Evolutionary conservation across 2,797 vertebrate species (phyloP), one percentile per base, ranked within the genome.

Genomic region (Alauda arvensis): DNA sequence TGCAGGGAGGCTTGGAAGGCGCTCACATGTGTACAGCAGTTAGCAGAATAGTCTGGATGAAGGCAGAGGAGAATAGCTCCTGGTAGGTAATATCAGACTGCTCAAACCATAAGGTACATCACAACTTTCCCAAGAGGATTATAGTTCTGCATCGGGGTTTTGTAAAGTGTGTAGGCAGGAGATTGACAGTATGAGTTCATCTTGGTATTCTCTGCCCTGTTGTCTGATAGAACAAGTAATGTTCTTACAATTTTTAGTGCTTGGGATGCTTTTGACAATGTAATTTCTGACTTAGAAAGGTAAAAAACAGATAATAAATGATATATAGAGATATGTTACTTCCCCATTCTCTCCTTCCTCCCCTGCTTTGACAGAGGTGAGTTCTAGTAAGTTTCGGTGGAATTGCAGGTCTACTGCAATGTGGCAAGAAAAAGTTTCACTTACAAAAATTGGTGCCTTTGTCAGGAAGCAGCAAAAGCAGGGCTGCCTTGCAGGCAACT

Each of bases 281-380:
- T 97, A 94, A 96, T 90, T 93, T 93, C 91, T 90, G 87, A 77
- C 92, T 93, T 95, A 67, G 77, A 95, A 95, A 92, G 26, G 14
- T 39, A 82, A 96, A 95, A 97, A 81, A 48, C 92, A 97, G 91
- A 95, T 98, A 96, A 97, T 96, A 98, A 68, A 18, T 43, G 15
- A 26, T 49, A 16, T 71, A 6, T 34, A 34, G 37, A 56, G 53
- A 77, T 49, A 7, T 77, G 15, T 49, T 62, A 10, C 31, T 76
- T 70, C 18, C 3, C 19, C 1, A 6, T 55, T 83, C 18, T 33
- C 10, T 42, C 3, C 14, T 69, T 51, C 7, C 25, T 52, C 16
- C 7, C 6, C 11, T 42, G 7, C 55, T 39, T 34, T 40, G 10
- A 7, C 12, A 28, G 14, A 33, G 26, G 4, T 37, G 25, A 33